phyloP scores from a whole-genome alignment of 2,888 invertebrate species.

The Trachelus iudaicus region DNA sequence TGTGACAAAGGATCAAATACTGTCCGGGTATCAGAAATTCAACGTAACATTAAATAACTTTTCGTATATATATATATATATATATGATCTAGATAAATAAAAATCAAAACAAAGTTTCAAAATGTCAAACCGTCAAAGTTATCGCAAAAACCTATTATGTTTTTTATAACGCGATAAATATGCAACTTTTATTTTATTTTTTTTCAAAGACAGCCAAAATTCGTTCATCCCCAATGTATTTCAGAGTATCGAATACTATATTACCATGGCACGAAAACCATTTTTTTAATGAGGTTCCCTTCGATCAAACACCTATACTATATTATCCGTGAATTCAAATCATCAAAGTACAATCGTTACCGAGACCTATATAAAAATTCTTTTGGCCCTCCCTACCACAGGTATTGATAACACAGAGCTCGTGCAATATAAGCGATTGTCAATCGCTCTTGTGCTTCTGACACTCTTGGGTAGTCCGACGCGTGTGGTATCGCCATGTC shows the following conservation, averaged over 20 bases:
- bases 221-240: neutral
- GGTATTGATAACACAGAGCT: neutral
- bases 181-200: neutral
- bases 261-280: neutral
- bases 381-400: neutral
- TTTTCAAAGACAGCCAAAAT: neutral
- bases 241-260: neutral
- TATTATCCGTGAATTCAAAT: neutral
- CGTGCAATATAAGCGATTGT: neutral
- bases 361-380: neutral
- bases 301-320: neutral
- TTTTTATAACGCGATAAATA: neutral
- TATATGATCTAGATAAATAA: neutral
- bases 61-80: neutral
- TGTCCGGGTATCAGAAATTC: neutral
- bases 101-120: neutral
- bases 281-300: neutral
- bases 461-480: neutral
- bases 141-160: neutral
- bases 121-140: neutral
- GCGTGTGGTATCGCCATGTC: constrained; percentile 31
- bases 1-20: neutral
- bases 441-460: neutral
- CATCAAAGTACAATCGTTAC: neutral
- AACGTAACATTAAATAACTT: no score